Percentiles rank a stretch among this genome's conserved stretches.
Evolutionary conservation across 2,113 vertebrate genomes (phyloP).

Genomic region (Calyptomena viridis): DNA sequence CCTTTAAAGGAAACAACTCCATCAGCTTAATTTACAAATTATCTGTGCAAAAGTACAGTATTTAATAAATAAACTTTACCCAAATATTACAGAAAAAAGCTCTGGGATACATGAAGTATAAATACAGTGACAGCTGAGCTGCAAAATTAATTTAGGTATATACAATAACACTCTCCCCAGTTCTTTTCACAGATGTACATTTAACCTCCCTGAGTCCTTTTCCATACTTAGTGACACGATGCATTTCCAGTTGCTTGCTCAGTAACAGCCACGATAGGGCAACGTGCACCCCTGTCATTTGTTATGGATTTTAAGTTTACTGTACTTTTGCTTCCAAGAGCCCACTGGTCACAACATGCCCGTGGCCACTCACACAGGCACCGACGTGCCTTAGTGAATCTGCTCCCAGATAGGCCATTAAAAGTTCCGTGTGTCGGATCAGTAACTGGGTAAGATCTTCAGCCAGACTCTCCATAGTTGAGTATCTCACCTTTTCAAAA

Average conservation of each 20-base stretch:
- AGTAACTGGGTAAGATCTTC: constrained; percentile 89
- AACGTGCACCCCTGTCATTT: background rate
- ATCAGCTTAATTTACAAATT: constrained; percentile 43
- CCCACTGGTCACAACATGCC: constrained; percentile 54
- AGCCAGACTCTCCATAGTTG: constrained; percentile 81
- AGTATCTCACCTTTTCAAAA: constrained; percentile 93
- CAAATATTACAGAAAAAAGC: constrained; percentile 36
- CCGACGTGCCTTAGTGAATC: constrained; percentile 67
- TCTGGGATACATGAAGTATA: constrained; percentile 40
- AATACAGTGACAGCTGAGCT: constrained; percentile 40
- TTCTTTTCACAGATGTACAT: background rate
- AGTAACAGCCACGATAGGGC: background rate
- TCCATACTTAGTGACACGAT: background rate
- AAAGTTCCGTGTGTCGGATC: constrained; percentile 82
- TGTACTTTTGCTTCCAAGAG: constrained; percentile 77
- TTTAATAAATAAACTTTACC: constrained; percentile 54
- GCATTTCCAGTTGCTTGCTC: background rate
- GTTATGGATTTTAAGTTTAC: constrained; percentile 27
- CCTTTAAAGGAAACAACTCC: constrained; percentile 29
- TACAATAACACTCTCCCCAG: background rate
- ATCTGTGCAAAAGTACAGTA: constrained; percentile 51
- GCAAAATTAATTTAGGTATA: constrained; percentile 19
- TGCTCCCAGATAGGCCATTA: constrained; percentile 80
- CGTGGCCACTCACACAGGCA: constrained; percentile 52
- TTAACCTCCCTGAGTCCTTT: constrained; percentile 74